Evolutionary conservation across 2,888 invertebrate species (phyloP).

Genomic region (Phyllotreta cruciferae): DNA sequence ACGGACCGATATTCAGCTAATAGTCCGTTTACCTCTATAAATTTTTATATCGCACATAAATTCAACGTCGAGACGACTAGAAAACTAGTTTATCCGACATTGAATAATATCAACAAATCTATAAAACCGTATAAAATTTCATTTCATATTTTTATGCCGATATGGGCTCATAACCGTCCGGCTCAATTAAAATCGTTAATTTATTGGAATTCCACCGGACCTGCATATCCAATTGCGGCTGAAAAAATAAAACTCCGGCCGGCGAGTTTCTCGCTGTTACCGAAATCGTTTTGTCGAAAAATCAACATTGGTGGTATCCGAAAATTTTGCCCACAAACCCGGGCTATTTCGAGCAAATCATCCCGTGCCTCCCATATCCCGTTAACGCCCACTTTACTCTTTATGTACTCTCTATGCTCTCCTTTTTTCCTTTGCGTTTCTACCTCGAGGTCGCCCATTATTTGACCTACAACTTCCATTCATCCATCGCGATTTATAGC

Average conservation of each 20-base stretch:
- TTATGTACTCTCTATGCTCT: conserved; percentile 39
- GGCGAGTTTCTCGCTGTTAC: too few relatives aligned
- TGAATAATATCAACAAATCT: conserved; percentile 9
- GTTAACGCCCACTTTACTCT: conserved; percentile 50
- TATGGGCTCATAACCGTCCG: not conserved
- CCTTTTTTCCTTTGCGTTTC: conserved; percentile 43
- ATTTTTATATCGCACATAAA: too few relatives aligned
- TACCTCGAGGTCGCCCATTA: conserved; percentile 41
- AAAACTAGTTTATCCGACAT: conserved; percentile 3
- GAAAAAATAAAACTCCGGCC: too few relatives aligned
- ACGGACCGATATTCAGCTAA: too few relatives aligned
- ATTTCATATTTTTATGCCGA: conserved; percentile 5
- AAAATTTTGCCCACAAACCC: not conserved
- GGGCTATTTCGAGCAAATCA: conserved; percentile 17
- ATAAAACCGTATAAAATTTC: conserved; percentile 11
- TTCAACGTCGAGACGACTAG: too few relatives aligned
- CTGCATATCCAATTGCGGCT: too few relatives aligned
- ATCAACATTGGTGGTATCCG: conserved; percentile 19
- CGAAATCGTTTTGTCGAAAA: too few relatives aligned
- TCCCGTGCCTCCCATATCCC: conserved; percentile 35
- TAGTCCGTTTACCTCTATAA: too few relatives aligned
- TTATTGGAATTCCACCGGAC: conserved; percentile 1
- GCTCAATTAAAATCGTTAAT: conserved; percentile 10
- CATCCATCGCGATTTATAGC: conserved; percentile 46
- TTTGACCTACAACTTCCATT: conserved; percentile 44